phyloP scores from a whole-genome alignment of 2,888 invertebrate species.

The Pocota personata region DNA sequence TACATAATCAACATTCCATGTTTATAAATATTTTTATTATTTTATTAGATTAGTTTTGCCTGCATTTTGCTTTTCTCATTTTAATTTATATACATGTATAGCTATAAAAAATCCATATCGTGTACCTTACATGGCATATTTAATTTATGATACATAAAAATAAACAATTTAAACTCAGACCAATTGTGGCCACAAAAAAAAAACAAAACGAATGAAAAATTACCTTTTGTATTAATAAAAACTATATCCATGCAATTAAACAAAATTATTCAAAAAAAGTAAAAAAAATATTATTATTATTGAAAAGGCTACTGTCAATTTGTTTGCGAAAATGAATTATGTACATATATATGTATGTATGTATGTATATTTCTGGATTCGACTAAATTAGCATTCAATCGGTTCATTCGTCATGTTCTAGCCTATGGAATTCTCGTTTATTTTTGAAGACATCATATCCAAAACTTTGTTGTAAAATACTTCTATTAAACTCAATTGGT shows the following conservation, averaged over 20 bases:
- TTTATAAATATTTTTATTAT: slow-evolving; percentile 19
- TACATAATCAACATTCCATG: slow-evolving; percentile 8
- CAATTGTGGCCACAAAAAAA: not conserved
- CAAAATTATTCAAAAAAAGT: not conserved
- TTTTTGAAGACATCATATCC: too few relatives aligned
- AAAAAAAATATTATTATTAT: too few relatives aligned
- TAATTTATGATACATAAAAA: slow-evolving; percentile 34
- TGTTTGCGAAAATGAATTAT: too few relatives aligned
- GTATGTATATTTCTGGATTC: not conserved
- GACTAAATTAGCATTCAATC: too few relatives aligned
- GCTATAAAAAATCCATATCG: slow-evolving; percentile 17
- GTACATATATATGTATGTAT: not conserved
- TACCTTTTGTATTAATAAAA: not conserved
- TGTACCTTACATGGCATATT: slow-evolving; percentile 5
- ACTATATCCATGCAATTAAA: not conserved
- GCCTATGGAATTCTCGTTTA: too few relatives aligned
- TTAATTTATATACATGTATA: slow-evolving; percentile 47
- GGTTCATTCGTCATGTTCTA: too few relatives aligned
- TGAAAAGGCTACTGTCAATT: too few relatives aligned
- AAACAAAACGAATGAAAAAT: not conserved
- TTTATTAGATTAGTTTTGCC: slow-evolving; percentile 18
- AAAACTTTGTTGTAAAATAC: too few relatives aligned
- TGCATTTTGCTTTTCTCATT: slow-evolving; percentile 3
- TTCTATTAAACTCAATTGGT: too few relatives aligned
- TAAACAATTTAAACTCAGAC: not conserved